Evolutionary conservation across 2,888 invertebrate species (phyloP).

Genomic region (Lypha dubia): DNA sequence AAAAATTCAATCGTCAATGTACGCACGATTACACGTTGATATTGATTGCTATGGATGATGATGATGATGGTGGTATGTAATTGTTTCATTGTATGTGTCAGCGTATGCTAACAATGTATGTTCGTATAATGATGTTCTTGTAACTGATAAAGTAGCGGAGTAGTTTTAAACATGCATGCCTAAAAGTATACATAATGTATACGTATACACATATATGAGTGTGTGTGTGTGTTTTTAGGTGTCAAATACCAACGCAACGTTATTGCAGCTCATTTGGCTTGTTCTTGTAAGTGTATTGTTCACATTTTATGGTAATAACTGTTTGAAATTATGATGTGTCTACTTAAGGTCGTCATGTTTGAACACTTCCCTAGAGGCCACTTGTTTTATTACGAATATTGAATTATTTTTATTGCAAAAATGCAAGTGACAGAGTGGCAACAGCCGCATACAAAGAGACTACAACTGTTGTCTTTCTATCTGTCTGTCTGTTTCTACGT

Average conservation of each 20-base stretch:
- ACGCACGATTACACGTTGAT: constrained; percentile 56
- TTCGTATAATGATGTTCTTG: not conserved
- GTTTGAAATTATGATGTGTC: constrained; percentile 66
- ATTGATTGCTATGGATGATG: constrained; percentile 27
- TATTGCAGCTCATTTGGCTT: constrained; percentile 16
- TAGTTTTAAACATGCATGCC: not conserved
- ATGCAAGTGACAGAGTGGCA: not conserved
- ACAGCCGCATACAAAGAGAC: constrained; percentile 9
- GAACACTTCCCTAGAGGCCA: constrained; percentile 68
- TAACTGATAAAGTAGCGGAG: not conserved
- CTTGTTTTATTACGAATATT: constrained; percentile 68
- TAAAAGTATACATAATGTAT: no score
- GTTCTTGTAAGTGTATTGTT: constrained; percentile 42
- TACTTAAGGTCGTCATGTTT: constrained; percentile 65
- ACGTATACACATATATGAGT: not conserved
- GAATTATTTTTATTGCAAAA: constrained; percentile 57
- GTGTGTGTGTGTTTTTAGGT: constrained; percentile 42
- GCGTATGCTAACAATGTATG: constrained; percentile 37
- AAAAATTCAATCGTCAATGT: not conserved
- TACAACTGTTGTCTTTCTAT: not conserved
- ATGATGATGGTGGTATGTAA: not conserved
- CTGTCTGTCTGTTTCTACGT: not conserved
- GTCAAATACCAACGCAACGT: constrained; percentile 69
- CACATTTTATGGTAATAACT: constrained; percentile 60
- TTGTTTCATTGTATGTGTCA: not conserved